Evolutionary conservation across 2,888 invertebrate species (phyloP), one percentile per base, ranked within the genome.

Genomic region (Orchesellides sinensis): DNA sequence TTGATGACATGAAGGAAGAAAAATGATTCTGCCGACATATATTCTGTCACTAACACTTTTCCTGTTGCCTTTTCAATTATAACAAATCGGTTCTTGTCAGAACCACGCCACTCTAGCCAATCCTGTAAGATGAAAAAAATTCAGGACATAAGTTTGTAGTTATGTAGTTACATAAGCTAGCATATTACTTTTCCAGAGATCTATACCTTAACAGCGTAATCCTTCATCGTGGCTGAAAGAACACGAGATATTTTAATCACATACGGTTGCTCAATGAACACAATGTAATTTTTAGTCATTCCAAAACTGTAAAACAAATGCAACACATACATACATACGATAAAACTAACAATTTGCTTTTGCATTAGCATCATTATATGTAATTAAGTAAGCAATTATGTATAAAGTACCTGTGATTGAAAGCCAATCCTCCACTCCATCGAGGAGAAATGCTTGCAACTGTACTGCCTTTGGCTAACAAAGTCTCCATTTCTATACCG

Each of bases 1-100:
- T 91, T 90, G 87, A 92, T 92, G 73, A 91, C 90, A 85, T 91
- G 91, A 84, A 92, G 92, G 88, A 92, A 91, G 89, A 92, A 92
- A 87, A 92, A 91, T 2, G 91, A 89, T 23, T 90, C 89, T 10
- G 89, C 89, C 0, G 91, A 88, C 61, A 89, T 87, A 85, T 90
- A 91, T 32, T 89, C 89, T 1, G 88, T 86, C 3, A 89, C 89
- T 8, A 89, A 66, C 21, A 89, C 87, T 79, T 90, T 89, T 3
- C 91, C 91, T 14, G 89, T 90, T 17, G 84, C 84, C 80, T 90
- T 90, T 56, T 90, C 89, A 25, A 91, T 88, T 23, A 92, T 86
- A 29, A 89, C 87, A 78, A 92, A 91, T 52, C 89, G 88, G 23
- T 89, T 89, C 90, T 90, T 88, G 5, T 75, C 89, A 14, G 89